phyloP scores from a whole-genome alignment of 2,797 vertebrate genomes.

The Hipposideros larvatus region DNA sequence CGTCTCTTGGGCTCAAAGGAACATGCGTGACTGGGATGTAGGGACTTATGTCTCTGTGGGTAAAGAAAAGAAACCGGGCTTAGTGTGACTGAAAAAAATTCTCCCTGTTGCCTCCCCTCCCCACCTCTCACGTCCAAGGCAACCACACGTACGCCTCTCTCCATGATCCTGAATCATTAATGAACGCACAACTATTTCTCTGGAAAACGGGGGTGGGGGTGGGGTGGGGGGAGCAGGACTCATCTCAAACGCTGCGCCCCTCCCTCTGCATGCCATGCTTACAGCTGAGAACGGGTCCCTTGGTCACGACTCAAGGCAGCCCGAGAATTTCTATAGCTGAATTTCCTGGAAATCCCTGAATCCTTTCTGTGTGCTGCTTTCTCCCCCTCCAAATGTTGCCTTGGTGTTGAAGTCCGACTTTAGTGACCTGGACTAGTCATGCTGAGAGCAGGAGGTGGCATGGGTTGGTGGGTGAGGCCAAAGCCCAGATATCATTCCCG shows the following conservation, averaged over 20 bases:
- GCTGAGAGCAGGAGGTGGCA: not conserved
- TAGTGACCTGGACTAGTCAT: not conserved
- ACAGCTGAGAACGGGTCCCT: not conserved
- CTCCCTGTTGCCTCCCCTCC: too few species aligned
- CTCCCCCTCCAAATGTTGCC: not conserved
- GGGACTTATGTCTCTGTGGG: not conserved
- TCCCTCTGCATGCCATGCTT: fast-evolving
- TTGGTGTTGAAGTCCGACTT: not conserved
- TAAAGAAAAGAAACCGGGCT: not conserved
- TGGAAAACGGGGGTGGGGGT: not conserved
- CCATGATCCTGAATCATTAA: not conserved
- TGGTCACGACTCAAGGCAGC: not conserved
- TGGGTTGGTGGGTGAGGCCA: not conserved
- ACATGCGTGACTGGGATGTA: not conserved
- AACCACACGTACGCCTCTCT: fast-evolving
- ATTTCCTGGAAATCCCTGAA: not conserved
- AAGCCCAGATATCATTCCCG: not conserved
- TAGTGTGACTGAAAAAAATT: not conserved
- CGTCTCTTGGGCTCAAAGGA: not conserved
- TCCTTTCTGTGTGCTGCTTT: not conserved
- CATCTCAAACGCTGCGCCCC: not conserved
- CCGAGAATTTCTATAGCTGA: not conserved
- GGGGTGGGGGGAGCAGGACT: not conserved
- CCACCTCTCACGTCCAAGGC: not conserved
- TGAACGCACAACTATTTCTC: fast-evolving